Evolutionary conservation across 2,888 invertebrate species (phyloP), one percentile per base, ranked within the genome.

Genomic region (Asteroscopus sphinx): DNA sequence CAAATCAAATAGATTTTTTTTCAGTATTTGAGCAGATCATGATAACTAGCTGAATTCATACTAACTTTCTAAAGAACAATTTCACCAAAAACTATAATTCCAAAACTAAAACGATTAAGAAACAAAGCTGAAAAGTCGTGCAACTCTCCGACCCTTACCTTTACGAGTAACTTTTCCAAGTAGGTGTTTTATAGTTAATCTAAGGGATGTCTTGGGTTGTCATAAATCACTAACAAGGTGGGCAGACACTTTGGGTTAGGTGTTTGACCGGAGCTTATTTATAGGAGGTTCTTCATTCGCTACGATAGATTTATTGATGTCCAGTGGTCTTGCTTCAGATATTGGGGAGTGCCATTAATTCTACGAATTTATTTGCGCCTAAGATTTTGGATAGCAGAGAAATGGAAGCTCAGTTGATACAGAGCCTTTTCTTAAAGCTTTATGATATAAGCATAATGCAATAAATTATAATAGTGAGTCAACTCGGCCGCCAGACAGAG

Each of bases 181-280:
- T 40, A 41, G 39, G 53, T 55, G 54, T 54, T 68, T 67, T 71
- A 68, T 63, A 21, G 56, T 47, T 52, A 48, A 68, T 63, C 51
- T 59, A 44, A 60, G 46, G 48, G 61, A 42, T 59, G 40, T 46
- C 56, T 32, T 25, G 53, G 55, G 55, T 40, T 25, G 37, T 59
- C 48, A 72, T 72, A 76, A 74, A 76, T 74, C 66, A 55, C 42
- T 57, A 48, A 72, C 33, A 67, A 53, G 48, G 59, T 40, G 39
- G 36, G 44, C 45, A 62, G 46, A 61, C 13, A 51, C 26, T 49
- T 54, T 33, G 46, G 47, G 17, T 40, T 28, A 41, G 33, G 33
- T 51, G 59, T 62, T 58, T 67, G 73, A 56, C 53, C 60, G 57
- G 53, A 8, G 52, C 58, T 63, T 63, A 76, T 75, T 67, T 73